Base-by-base conservation (phyloP, 2,797 vertebrate genomes). In the Otolemur crassicaudatus region DNA sequence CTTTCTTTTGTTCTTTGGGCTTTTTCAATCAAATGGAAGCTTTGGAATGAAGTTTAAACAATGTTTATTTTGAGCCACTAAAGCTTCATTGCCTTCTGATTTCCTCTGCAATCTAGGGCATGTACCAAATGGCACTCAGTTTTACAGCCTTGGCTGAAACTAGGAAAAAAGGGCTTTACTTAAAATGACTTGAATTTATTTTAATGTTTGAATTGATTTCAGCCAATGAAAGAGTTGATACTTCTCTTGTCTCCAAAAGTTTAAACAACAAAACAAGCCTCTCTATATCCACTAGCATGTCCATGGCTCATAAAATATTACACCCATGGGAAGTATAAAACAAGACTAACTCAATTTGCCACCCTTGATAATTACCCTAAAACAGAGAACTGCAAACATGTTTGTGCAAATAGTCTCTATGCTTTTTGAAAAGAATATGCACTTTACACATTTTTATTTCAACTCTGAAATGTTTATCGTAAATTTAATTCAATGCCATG, bases 41-140 rank as follows among this genome's bases (percentile, higher is more conserved):
- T 90, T 85, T 95, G 88, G 92, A 90, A 80, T 95, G 69, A 92
- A 94, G 60, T 85, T 95, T 83, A 87, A 95, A 87, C 43, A 43
- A 37, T 65, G 70, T 49, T 80, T 83, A 93, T 88, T 94, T 73
- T 67, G 61, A 92, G 67, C 43, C 60, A 3, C 72, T 84, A 49
- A 87, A 95, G 46, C 19, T 80, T 7, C 9, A 31, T 67, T 82
- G 63, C 16, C 7, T 87, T 58, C 77, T 61, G 31, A 58, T 89
- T 75, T 61, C 49, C 94, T 70, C 27, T 60, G 20, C 29, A 65
- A 65, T 63, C 53, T 29, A 61, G 49, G 29, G n/a, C 37, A 88
- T 19, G 22, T 16, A 72, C 34, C 69, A 88, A 95, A 63, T 10
- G 79, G 49, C 56, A 76, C 17, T 93, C 53, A 17, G 79, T 14